These are phyloP conservation scores for Sylvicola cinctus DNA, from an alignment of 2,888 invertebrate species.

Conservation along the genomic window DNA sequence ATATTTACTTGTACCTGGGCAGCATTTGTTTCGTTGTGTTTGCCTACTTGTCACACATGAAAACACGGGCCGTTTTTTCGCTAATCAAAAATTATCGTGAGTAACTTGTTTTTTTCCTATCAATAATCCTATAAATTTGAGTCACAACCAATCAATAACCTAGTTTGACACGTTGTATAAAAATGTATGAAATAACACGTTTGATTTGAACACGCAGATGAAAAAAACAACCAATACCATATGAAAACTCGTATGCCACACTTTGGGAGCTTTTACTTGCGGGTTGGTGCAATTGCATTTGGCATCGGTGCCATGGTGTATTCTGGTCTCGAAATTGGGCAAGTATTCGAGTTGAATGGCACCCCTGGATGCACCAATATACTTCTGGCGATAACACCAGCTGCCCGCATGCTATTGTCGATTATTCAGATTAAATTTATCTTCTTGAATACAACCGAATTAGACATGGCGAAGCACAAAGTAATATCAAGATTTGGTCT, in stretches of 20 bases:
- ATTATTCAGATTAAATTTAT: slow-evolving; percentile 98
- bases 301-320: slow-evolving; percentile 96
- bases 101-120: too few species aligned
- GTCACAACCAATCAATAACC: too few species aligned
- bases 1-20: slow-evolving; percentile 57
- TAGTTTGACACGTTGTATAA: too few species aligned
- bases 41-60: slow-evolving; percentile 43
- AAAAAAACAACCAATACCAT: too few species aligned
- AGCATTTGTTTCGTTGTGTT: slow-evolving; percentile 58
- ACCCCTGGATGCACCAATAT: slow-evolving; percentile 85
- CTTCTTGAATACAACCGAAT: slow-evolving; percentile 87
- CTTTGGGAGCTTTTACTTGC: slow-evolving; percentile 79
- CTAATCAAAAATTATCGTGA: slow-evolving; percentile 31
- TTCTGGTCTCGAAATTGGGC: slow-evolving; percentile 84
- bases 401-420: slow-evolving; percentile 85
- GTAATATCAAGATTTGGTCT: slow-evolving; percentile 83
- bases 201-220: too few species aligned
- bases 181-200: too few species aligned
- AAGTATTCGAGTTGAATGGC: slow-evolving; percentile 80
- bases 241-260: too few species aligned
- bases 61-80: slow-evolving; percentile 38
- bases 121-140: too few species aligned
- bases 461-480: slow-evolving; percentile 74
- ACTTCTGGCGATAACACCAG: slow-evolving; percentile 71
- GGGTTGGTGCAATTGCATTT: slow-evolving; percentile 89